phyloP scores from a whole-genome alignment of 2,797 vertebrate species.

The Melanotaenia maccullochi region DNA sequence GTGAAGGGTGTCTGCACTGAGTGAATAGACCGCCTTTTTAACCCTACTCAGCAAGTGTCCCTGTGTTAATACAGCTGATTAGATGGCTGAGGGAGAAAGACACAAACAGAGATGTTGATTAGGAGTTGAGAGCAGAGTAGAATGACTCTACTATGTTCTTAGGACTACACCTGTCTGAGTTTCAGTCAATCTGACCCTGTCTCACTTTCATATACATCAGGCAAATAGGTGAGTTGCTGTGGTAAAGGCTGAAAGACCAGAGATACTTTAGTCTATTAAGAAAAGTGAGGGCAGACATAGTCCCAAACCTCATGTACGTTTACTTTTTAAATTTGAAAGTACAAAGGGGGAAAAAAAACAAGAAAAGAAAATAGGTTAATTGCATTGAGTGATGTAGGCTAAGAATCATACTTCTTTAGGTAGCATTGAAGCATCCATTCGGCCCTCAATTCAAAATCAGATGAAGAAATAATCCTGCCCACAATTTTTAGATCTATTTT shows the following conservation, averaged over 20 bases:
- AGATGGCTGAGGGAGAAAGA: conserved; percentile 83
- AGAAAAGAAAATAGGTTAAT: not conserved
- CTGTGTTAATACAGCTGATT: conserved; percentile 96
- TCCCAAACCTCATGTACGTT: conserved; percentile 11
- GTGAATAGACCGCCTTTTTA: conserved; percentile 84
- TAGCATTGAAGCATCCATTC: not conserved
- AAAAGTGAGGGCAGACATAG: conserved; percentile 79
- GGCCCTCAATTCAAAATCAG: not conserved
- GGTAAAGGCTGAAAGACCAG: conserved; percentile 92
- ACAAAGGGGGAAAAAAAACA: not conserved
- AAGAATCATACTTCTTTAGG: too few species aligned
- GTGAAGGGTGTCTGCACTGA: conserved; percentile 65
- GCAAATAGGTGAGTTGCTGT: conserved; percentile 96
- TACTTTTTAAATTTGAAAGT: conserved; percentile 37
- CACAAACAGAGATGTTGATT: conserved; percentile 36
- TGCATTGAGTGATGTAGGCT: not conserved
- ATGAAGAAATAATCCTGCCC: not conserved
- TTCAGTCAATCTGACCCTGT: conserved; percentile 46
- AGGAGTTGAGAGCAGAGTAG: conserved; percentile 15
- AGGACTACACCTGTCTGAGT: conserved; percentile 32
- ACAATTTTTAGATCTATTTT: not conserved
- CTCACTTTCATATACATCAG: conserved; percentile 84
- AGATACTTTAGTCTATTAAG: conserved; percentile 93
- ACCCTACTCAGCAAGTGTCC: conserved; percentile 92
- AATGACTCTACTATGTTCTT: conserved; percentile 28